A percentile compares a stretch with the other conserved stretches of the same genome.
phyloP scores from a whole-genome alignment of 1,140 invertebrate species.

The Phthorimaea operculella region DNA sequence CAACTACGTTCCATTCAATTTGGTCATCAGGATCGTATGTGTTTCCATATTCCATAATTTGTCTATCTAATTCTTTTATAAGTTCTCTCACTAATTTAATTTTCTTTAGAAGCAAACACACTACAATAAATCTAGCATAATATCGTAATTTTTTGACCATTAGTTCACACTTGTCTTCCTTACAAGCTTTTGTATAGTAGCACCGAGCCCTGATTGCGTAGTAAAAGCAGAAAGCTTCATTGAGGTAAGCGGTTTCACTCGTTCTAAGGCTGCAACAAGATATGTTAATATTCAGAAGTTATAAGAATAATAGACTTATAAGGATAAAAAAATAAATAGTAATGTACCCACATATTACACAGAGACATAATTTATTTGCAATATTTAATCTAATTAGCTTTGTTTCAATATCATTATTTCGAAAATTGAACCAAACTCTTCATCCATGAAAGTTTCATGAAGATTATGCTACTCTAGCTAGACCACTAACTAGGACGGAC shows the following conservation, averaged over 20 bases:
- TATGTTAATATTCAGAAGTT: background rate
- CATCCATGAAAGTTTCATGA: no score
- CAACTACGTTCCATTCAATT: constrained; percentile 93
- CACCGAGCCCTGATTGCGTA: constrained; percentile 92
- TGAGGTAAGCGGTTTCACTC: constrained; percentile 95
- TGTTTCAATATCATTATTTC: no score
- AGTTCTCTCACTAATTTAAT: constrained; percentile 94
- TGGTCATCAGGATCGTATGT: constrained; percentile 97
- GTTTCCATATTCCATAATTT: constrained; percentile 93
- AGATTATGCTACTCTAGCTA: no score
- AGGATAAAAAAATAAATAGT: no score
- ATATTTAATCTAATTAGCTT: no score
- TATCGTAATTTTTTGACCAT: constrained; percentile 98
- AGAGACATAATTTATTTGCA: no score
- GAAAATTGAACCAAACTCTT: no score
- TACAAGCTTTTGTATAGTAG: constrained; percentile 94
- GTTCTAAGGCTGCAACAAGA: constrained; percentile 80
- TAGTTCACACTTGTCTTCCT: constrained; percentile 94
- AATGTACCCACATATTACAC: no score
- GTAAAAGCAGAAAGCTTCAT: constrained; percentile 97
- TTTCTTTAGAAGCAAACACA: constrained; percentile 93
- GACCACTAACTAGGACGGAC: no score
- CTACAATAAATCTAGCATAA: constrained; percentile 96
- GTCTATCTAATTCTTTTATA: constrained; percentile 89
- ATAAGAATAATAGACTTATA: no score